Percentiles rank a stretch among this genome's conserved stretches.
phyloP scores from a whole-genome alignment of 2,888 invertebrate species.

The Drosophila macrospina region DNA sequence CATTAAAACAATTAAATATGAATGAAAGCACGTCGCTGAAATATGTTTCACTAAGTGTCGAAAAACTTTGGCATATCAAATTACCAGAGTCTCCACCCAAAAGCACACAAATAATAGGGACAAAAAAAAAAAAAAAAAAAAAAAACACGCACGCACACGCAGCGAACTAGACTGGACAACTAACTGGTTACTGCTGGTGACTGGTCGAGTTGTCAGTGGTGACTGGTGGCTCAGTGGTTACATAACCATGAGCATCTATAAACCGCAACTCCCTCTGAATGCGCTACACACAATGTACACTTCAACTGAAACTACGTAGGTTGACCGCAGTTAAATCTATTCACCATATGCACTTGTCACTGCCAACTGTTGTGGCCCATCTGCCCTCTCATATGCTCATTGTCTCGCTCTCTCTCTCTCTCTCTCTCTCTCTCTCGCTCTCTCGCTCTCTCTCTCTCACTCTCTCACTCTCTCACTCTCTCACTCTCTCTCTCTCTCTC shows the following conservation, averaged over 20 bases:
- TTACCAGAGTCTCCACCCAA: constrained; percentile 33
- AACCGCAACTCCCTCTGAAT: constrained; percentile 1
- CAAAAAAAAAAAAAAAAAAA: no score
- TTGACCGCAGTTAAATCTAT: constrained; percentile 34
- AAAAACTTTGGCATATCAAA: constrained; percentile 71
- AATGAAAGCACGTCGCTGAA: constrained; percentile 67
- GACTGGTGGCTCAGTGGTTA: background rate
- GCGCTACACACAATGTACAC: background rate
- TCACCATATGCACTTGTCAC: constrained; percentile 53
- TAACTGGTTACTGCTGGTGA: no score
- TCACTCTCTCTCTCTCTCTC: constrained; percentile 1
- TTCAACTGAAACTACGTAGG: constrained; percentile 20
- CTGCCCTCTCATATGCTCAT: no score
- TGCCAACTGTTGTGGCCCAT: constrained; percentile 12
- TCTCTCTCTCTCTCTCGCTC: background rate
- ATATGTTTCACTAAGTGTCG: constrained; percentile 70
- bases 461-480: background rate
- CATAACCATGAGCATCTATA: constrained; percentile 16
- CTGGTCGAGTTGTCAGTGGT: background rate
- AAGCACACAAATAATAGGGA: constrained; percentile 26
- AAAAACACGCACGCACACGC: constrained; percentile 9
- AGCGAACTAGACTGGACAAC: constrained; percentile 5
- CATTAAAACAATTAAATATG: constrained; percentile 66
- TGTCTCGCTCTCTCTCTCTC: background rate
- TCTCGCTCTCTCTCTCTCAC: background rate